Base-by-base conservation (phyloP, 1,140 invertebrate genomes). In the Pogonomyrmex californicus region DNA sequence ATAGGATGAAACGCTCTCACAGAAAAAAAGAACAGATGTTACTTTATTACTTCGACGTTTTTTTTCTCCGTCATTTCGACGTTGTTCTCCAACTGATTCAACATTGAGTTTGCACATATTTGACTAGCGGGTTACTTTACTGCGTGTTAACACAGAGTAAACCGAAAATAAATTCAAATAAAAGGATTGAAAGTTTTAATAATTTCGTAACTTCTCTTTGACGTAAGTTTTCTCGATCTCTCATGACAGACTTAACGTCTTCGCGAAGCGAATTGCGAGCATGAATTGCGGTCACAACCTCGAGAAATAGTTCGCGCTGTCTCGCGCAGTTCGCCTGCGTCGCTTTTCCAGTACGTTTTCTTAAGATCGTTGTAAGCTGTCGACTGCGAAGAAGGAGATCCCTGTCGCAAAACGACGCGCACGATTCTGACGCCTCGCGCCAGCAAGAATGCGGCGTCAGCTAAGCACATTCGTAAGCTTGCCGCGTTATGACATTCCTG, bases 401-500 rank as follows among this genome's bases (percentile, higher is more conserved):
- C 30, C 30, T 83, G 79, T 75, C 68, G 79, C 79, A 75, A 83
- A 83, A 82, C 65, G 86, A 76, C 77, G 58, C 51, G 85, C 62
- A 76, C 65, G 79, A 76, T 85, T 76, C 49, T 47, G 73, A 63
- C 63, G 76, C 33, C 44, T 58, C 73, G 85, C 33, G 38, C 36
- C 33, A 30, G 49, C 85, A 63, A 62, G 78, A 81, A 86, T 79
- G 86, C 62, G 75, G 49, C 66, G 87, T 65, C 76, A 86, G 90
- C 89, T 90, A 90, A 91, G 90, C 90, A 77, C 68, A 88, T 91
- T 87, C 66, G 89, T 73, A 86, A 85, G 63, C 44, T 65, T 47
- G 78, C 82, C 88, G 86, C 89, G 85, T 90, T 89, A 90, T 87
- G 86, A 89, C 88, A 86, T 90, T 89, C 88, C 79, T 73, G 58